Percentiles rank a stretch among this genome's conserved stretches.
phyloP scores from a whole-genome alignment of 2,888 invertebrate species.

The Arctia plantaginis region DNA sequence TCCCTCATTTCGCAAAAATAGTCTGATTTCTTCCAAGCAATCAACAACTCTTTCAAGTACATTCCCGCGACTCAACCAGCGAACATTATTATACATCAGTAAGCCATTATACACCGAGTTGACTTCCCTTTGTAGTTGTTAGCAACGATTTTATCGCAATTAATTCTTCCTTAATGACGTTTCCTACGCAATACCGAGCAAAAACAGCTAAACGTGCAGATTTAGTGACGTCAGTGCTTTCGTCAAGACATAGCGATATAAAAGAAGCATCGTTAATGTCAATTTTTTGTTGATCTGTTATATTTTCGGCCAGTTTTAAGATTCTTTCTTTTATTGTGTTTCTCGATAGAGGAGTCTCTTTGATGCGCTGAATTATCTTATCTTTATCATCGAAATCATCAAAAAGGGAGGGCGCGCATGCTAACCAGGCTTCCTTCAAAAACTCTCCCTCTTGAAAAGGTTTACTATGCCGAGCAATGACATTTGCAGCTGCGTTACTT shows the following conservation, averaged over 20 bases:
- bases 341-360: conserved; percentile 44
- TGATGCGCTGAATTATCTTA: conserved; percentile 43
- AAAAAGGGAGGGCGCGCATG: conserved; percentile 43
- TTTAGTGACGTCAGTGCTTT: conserved; percentile 43
- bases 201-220: too few species aligned
- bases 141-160: conserved; percentile 38
- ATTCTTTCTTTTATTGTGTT: conserved; percentile 32
- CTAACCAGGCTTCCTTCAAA: conserved; percentile 31
- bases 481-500: conserved; percentile 43
- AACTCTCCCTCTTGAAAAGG: conserved; percentile 28
- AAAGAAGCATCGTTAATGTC: conserved; percentile 29
- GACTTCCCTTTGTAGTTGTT: conserved; percentile 15
- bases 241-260: conserved; percentile 31
- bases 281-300: conserved; percentile 33
- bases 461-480: conserved; percentile 34
- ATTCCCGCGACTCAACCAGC: conserved; percentile 53
- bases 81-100: conserved; percentile 24
- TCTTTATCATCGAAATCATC: conserved; percentile 41
- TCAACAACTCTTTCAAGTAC: conserved; percentile 54
- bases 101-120: too few species aligned
- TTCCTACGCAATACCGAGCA: too few species aligned
- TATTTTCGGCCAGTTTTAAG: conserved; percentile 33
- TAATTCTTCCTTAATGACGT: conserved; percentile 42
- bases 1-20: conserved; percentile 46
- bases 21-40: conserved; percentile 40